phyloP scores from a whole-genome alignment of 2,797 vertebrate genomes.

The Alectoris magna region DNA sequence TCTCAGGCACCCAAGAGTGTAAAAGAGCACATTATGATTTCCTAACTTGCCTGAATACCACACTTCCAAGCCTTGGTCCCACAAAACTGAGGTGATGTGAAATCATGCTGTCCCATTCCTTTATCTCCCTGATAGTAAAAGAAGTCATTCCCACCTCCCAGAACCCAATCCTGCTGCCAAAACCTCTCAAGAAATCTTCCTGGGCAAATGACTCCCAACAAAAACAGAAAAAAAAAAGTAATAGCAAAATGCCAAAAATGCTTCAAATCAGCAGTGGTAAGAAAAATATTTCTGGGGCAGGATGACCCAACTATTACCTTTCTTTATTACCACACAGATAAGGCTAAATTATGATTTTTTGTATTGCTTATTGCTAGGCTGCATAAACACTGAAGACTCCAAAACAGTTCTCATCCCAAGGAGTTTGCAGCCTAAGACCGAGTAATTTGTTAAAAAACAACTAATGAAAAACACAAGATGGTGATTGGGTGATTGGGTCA shows the following conservation, averaged over 20 bases:
- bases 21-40: not conserved
- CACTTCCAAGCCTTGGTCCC: not conserved
- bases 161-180: not conserved
- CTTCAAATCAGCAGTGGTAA: not conserved
- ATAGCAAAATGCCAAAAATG: slow-evolving; percentile 1
- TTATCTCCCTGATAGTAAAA: not conserved
- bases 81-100: not conserved
- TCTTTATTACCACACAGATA: not conserved
- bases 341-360: not conserved
- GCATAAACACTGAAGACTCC: not conserved
- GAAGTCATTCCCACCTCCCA: accelerated
- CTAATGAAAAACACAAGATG: not conserved
- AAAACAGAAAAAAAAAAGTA: not conserved
- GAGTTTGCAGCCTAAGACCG: not conserved
- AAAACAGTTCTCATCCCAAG: not conserved
- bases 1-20: not conserved
- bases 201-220: not conserved
- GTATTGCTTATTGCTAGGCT: not conserved
- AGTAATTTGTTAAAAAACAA: not conserved
- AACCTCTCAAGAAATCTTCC: not conserved
- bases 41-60: not conserved
- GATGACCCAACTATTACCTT: not conserved
- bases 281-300: slow-evolving; percentile 29
- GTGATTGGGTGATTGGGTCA: not conserved
- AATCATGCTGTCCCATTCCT: not conserved